phyloP scores from a whole-genome alignment of 1,140 invertebrate species.

The Dreissena polymorpha region DNA sequence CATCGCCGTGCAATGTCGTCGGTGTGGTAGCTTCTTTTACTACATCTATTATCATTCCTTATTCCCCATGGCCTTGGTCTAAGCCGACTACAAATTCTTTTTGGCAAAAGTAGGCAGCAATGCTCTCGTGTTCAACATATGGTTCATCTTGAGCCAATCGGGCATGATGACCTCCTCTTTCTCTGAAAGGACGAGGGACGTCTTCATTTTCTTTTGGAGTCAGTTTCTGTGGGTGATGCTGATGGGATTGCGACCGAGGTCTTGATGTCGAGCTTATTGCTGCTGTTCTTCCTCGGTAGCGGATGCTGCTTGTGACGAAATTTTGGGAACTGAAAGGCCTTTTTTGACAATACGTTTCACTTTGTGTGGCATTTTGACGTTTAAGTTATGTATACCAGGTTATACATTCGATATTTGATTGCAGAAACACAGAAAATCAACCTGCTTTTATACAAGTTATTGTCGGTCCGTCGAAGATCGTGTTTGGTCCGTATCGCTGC shows the following conservation, averaged over 20 bases:
- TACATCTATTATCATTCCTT: too few relatives aligned
- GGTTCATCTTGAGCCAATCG: not conserved
- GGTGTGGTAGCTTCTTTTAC: too few relatives aligned
- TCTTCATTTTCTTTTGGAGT: too few relatives aligned
- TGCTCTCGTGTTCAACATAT: not conserved
- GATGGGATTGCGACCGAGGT: not conserved
- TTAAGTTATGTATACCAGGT: not conserved
- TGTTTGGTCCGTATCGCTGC: conserved; percentile 6
- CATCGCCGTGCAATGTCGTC: too few relatives aligned
- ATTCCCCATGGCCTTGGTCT: too few relatives aligned
- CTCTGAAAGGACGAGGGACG: not conserved
- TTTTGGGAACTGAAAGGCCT: conserved; percentile 4
- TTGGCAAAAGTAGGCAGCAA: too few relatives aligned
- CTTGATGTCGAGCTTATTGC: not conserved
- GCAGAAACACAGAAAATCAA: conserved; percentile 5
- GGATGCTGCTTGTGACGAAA: not conserved
- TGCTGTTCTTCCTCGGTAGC: not conserved
- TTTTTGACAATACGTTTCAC: conserved; percentile 1
- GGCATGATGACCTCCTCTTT: not conserved
- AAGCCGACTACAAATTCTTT: too few relatives aligned
- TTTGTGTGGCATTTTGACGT: not conserved
- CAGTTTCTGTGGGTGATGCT: not conserved
- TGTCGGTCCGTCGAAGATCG: not conserved
- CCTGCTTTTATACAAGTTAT: conserved; percentile 1
- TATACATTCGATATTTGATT: not conserved